These are phyloP conservation scores for Xestoiulus laeticollis DNA, from an alignment of 2,888 invertebrate species.

Conservation along the genomic window DNA sequence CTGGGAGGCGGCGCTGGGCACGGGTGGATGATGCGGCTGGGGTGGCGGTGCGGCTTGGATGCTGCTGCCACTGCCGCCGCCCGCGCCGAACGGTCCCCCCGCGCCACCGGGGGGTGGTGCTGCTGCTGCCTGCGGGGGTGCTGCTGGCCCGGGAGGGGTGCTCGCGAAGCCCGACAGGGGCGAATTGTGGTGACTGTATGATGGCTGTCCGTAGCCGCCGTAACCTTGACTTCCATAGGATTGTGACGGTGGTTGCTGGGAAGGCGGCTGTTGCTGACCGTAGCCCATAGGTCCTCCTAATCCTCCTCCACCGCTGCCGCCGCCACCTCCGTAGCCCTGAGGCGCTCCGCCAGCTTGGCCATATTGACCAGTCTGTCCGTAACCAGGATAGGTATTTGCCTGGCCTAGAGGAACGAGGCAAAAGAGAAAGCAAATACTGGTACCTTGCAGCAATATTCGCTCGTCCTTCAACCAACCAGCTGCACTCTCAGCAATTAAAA, in stretches of 20 bases:
- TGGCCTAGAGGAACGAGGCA: constrained; percentile 54
- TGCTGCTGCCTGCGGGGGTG: constrained; percentile 3
- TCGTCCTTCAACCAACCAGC: background rate
- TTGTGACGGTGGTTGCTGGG: constrained; percentile 40
- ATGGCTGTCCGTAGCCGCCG: constrained; percentile 54
- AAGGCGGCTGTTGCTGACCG: constrained; percentile 51
- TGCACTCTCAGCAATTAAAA: background rate
- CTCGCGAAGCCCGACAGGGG: constrained; percentile 48
- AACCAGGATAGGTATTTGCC: constrained; percentile 56
- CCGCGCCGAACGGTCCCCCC: constrained; percentile 44
- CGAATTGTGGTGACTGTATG: constrained; percentile 50
- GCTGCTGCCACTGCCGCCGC: background rate
- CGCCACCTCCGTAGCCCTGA: constrained; percentile 49
- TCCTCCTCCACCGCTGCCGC: background rate
- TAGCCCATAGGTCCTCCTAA: constrained; percentile 47
- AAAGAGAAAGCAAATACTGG: constrained; percentile 51
- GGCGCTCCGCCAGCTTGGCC: constrained; percentile 45
- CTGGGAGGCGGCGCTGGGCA: background rate
- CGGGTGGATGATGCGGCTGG: constrained; percentile 47
- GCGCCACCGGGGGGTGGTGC: constrained; percentile 2
- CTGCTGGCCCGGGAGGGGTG: constrained; percentile 49
- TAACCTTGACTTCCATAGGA: constrained; percentile 53
- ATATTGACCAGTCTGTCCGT: constrained; percentile 54
- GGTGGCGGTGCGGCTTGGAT: background rate
- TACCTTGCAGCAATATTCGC: constrained; percentile 48